A percentile compares a stretch with the other conserved stretches of the same genome.
These are phyloP conservation scores for Melipona bicolor DNA, from an alignment of 2,888 invertebrate genomes.

Conservation along the genomic window DNA sequence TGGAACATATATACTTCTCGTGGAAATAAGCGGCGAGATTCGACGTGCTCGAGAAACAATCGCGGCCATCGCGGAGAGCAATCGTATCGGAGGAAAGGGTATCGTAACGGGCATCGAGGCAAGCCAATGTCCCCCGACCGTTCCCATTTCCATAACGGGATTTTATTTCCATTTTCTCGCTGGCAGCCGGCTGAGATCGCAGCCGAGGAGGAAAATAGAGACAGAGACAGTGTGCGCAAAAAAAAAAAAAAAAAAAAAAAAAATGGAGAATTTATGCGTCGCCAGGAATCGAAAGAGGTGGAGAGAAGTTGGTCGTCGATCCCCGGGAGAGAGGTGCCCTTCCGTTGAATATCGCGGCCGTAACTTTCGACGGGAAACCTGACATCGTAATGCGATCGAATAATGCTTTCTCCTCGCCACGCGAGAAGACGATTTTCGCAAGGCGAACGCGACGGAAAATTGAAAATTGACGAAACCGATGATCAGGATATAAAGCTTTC, in stretches of 20 bases:
- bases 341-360: constrained; percentile 8
- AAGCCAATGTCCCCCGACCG: constrained; percentile 49
- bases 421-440: constrained; percentile 17
- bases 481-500: no score
- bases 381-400: constrained; percentile 30
- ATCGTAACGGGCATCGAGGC: constrained; percentile 60
- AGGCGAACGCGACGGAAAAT: constrained; percentile 24
- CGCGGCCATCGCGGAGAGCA: constrained; percentile 33
- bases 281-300: constrained; percentile 34
- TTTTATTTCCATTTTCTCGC: constrained; percentile 78
- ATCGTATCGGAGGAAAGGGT: constrained; percentile 48
- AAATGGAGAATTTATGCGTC: constrained; percentile 61
- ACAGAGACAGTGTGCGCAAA: not conserved
- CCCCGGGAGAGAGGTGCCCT: not conserved
- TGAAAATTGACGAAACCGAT: no score
- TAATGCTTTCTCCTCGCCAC: constrained; percentile 14
- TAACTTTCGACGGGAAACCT: constrained; percentile 7
- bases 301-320: constrained; percentile 38
- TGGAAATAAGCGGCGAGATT: not conserved
- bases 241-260: not conserved
- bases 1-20: not conserved
- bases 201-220: not conserved
- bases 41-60: constrained; percentile 36
- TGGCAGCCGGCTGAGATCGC: constrained; percentile 18
- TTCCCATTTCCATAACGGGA: constrained; percentile 77